Conservation (phyloP, 2,113 vertebrate genomes). For the Tapirus terrestris region DNA sequence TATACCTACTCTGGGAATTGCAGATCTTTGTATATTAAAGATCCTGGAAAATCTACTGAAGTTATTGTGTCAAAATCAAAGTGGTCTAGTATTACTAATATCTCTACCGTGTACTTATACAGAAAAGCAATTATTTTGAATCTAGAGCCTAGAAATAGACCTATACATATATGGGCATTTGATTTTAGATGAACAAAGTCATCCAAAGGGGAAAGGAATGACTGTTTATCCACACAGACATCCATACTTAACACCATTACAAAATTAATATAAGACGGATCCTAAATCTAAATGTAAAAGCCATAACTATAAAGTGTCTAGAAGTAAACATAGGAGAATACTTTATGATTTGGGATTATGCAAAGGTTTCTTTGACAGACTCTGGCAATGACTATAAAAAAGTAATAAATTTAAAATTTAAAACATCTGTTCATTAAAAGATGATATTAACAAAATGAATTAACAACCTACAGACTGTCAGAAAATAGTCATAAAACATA, state of each 20-base stretch:
- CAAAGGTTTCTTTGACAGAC: not conserved
- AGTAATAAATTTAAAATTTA: slow-evolving; percentile 1
- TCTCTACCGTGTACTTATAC: not conserved
- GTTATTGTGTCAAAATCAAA: not conserved
- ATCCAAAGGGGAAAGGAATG: not conserved
- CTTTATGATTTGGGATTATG: not conserved
- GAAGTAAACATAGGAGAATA: not conserved
- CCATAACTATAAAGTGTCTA: not conserved
- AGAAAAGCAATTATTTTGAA: not conserved
- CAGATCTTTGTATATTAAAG: not conserved
- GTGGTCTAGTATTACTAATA: too few species aligned
- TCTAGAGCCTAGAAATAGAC: not conserved
- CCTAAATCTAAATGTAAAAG: not conserved
- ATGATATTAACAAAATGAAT: not conserved
- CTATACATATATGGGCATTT: fast-evolving
- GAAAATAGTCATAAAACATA: not conserved
- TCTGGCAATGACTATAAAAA: slow-evolving; percentile 14
- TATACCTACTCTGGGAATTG: not conserved
- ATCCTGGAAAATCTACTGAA: not conserved
- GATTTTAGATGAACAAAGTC: not conserved
- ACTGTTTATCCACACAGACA: fast-evolving
- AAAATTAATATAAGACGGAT: not conserved
- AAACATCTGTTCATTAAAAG: not conserved
- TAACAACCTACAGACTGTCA: not conserved
- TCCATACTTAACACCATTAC: not conserved